Base-by-base conservation (phyloP, 2,797 vertebrate genomes). In the Bufotes viridis region DNA sequence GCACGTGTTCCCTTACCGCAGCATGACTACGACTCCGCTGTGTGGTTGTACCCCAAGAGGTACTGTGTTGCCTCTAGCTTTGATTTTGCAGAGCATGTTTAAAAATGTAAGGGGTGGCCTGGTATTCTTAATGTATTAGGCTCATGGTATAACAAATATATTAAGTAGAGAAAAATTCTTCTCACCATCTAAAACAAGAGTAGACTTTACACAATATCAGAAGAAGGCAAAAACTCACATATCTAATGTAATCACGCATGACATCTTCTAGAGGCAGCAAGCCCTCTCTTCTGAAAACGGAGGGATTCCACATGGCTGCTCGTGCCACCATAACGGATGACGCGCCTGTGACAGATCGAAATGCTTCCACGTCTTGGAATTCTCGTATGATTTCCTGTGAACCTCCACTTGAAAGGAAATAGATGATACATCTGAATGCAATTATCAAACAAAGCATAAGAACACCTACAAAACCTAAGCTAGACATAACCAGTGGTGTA, bases 251-350 rank as follows among this genome's bases (percentile, higher is more conserved):
- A 58, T 97, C 95, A 91, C 96, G 93, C 96, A 99, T 98, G 91
- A 98, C 97, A 4, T 94, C 91, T 61, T 98, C 97, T 90, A 98
- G 84, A 58, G 97, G 93, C 83, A 95, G 93, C 0, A 91, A 91
- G 0, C 98, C 98, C 82, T 96, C 94, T 89, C 90, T 92, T 83
- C 95, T 94, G 93, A 99, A 99, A 91, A 99, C 92, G 0, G 98
- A 99, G 0, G 96, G 96, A 90, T 99, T 99, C 98, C 98, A 99
- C 98, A 99, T 99, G 89, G 98, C 98, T 0, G 97, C 96, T 1
- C 97, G 96, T 58, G 97, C 98, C 83, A 99, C 90, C 98, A 99
- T 99, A 81, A 99, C 97, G 0, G 98, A 98, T 0, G 97, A 97
- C 1, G 98, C 92, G 7, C 94, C 96, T 0, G 97, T 96, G 81